Evolutionary conservation across 2,113 vertebrate genomes (phyloP).

Genomic region (Baryphthengus martii): DNA sequence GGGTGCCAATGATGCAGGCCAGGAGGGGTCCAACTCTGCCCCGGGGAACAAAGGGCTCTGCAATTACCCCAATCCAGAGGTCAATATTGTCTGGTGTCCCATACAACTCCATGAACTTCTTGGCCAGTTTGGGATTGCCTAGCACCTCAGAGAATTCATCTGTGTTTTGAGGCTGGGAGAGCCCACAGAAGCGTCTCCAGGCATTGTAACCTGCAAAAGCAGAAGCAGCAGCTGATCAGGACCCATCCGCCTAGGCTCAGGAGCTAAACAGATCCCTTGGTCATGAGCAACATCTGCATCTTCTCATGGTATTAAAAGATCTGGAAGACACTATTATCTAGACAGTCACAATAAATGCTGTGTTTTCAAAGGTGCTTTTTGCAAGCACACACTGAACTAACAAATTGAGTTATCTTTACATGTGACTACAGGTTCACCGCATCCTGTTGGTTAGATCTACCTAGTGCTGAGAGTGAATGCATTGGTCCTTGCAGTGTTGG

Average conservation of each 20-base stretch:
- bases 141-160: conserved; percentile 78
- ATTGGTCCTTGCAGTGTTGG: background rate
- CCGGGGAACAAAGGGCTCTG: conserved; percentile 79
- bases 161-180: conserved; percentile 78
- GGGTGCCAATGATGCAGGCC: conserved; percentile 85
- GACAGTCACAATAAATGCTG: background rate
- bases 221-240: background rate
- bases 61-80: conserved; percentile 86
- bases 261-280: background rate
- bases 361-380: background rate
- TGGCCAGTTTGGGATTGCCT: conserved; percentile 73
- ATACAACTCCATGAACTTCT: conserved; percentile 81
- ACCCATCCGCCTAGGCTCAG: background rate
- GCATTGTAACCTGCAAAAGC: conserved; percentile 42
- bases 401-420: background rate
- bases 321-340: background rate
- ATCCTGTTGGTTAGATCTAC: background rate
- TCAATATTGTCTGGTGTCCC: conserved; percentile 84
- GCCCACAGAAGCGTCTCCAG: conserved; percentile 71
- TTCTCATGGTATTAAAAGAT: background rate
- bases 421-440: fast-evolving
- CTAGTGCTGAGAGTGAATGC: background rate
- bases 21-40: conserved; percentile 86
- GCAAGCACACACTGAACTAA: background rate
- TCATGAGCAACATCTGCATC: background rate